phyloP scores from a whole-genome alignment of 1,140 invertebrate species.

The Eueides isabella region DNA sequence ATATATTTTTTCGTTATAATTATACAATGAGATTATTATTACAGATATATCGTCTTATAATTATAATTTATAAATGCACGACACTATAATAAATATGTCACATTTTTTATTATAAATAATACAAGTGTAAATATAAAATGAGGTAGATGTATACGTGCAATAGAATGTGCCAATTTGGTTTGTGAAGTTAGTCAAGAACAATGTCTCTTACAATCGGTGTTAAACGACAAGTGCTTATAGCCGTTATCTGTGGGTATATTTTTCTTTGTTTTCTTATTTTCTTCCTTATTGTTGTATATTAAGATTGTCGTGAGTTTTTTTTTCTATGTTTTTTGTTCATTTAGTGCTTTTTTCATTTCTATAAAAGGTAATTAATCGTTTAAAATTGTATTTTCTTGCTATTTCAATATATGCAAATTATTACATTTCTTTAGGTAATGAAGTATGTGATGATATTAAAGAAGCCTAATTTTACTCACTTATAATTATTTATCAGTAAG shows the following conservation, averaged over 20 bases:
- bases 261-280: neutral
- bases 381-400: too few relatives aligned
- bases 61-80: neutral
- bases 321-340: neutral
- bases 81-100: neutral
- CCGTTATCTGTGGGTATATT: neutral
- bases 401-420: too few relatives aligned
- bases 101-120: neutral
- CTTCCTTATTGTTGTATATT: neutral
- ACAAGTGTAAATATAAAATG: neutral
- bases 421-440: too few relatives aligned
- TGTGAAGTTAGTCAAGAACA: slow-evolving; percentile 5
- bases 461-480: too few relatives aligned
- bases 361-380: too few relatives aligned
- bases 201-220: slow-evolving; percentile 5
- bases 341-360: too few relatives aligned
- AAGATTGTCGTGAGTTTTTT: too few relatives aligned
- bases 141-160: neutral
- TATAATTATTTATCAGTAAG: too few relatives aligned
- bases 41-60: too few relatives aligned
- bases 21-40: too few relatives aligned
- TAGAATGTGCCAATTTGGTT: neutral
- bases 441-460: too few relatives aligned
- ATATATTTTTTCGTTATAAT: too few relatives aligned
- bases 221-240: slow-evolving; percentile 12